Percentiles rank a stretch among this genome's conserved stretches.
These are phyloP conservation scores for Linurgus olivaceus DNA, from an alignment of 2,797 vertebrate species.

Conservation along the genomic window DNA sequence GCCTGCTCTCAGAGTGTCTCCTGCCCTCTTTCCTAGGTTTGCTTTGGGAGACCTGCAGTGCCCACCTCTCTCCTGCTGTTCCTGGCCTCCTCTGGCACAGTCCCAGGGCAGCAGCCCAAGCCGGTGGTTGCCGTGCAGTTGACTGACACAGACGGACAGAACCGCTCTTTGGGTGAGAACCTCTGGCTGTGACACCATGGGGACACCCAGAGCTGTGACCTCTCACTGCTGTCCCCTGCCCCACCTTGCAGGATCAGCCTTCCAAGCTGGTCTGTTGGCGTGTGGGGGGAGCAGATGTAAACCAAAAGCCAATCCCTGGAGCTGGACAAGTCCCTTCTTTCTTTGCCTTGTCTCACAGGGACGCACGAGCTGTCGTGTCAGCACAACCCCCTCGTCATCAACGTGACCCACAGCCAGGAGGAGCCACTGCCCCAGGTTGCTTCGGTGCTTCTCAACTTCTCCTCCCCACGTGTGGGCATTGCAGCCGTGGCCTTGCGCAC, in stretches of 20 bases:
- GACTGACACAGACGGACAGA: slow-evolving; percentile 78
- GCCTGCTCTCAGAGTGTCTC: background rate
- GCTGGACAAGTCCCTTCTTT: background rate
- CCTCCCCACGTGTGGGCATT: slow-evolving; percentile 84
- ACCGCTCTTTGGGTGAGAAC: slow-evolving; percentile 86
- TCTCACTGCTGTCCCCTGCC: background rate
- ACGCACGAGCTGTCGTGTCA: slow-evolving; percentile 85
- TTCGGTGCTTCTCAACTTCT: slow-evolving; percentile 85
- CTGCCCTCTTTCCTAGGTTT: slow-evolving; percentile 77
- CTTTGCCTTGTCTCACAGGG: slow-evolving; percentile 71
- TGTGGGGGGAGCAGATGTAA: background rate
- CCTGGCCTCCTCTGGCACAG: slow-evolving; percentile 83
- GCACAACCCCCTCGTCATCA: slow-evolving; percentile 86
- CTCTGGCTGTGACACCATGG: background rate
- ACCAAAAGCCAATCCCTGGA: background rate
- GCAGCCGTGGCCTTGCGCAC: slow-evolving; percentile 86
- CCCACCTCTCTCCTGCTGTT: slow-evolving; percentile 88
- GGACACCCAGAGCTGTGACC: accelerated
- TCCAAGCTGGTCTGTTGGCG: background rate
- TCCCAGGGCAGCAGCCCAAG: slow-evolving; percentile 74
- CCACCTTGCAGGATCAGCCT: background rate
- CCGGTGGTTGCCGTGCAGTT: slow-evolving; percentile 81
- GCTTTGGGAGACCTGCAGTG: slow-evolving; percentile 83
- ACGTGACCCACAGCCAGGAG: slow-evolving; percentile 78
- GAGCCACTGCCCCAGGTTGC: slow-evolving; percentile 69